Conservation (phyloP, 2,888 invertebrate species). For the Embidobia sp. region DNA sequence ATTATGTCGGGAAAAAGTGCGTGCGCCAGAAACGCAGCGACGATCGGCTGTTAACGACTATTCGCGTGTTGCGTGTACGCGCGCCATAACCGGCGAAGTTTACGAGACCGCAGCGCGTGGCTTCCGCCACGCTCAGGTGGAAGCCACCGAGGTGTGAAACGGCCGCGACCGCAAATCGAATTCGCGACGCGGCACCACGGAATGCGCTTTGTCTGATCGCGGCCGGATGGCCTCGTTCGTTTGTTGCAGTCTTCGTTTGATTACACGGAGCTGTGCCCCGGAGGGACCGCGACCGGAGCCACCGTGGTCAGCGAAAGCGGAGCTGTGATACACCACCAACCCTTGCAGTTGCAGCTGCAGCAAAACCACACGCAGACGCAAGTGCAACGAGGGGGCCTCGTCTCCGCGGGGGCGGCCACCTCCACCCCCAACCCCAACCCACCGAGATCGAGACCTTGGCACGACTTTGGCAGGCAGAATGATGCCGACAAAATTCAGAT, state of each 20-base stretch:
- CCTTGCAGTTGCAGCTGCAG: conserved; percentile 82
- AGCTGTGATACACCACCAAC: conserved; percentile 82
- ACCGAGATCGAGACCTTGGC: conserved; percentile 93
- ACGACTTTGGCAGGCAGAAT: conserved; percentile 96
- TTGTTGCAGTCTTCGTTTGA: conserved; percentile 89
- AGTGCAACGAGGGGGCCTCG: conserved; percentile 82
- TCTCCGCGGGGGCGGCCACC: conserved; percentile 75
- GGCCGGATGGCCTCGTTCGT: not conserved
- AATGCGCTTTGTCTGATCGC: conserved; percentile 25
- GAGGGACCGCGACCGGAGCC: conserved; percentile 81
- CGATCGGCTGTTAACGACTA: conserved; percentile 54
- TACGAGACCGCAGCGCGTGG: conserved; percentile 74
- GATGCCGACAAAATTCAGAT: conserved; percentile 98
- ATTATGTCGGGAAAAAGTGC: conserved; percentile 6
- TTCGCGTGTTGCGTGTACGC: conserved; percentile 64
- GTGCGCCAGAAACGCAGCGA: conserved; percentile 28
- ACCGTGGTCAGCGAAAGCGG: conserved; percentile 83
- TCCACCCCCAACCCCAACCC: conserved; percentile 78
- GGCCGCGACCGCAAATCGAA: conserved; percentile 26
- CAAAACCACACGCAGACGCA: conserved; percentile 84
- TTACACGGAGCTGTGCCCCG: conserved; percentile 93
- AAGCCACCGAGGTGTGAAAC: conserved; percentile 41
- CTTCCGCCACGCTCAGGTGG: conserved; percentile 46
- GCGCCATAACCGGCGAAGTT: conserved; percentile 69
- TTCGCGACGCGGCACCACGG: conserved; percentile 13